Evolutionary conservation across 2,888 invertebrate species (phyloP).

Genomic region (Choristoneura rosaceana): DNA sequence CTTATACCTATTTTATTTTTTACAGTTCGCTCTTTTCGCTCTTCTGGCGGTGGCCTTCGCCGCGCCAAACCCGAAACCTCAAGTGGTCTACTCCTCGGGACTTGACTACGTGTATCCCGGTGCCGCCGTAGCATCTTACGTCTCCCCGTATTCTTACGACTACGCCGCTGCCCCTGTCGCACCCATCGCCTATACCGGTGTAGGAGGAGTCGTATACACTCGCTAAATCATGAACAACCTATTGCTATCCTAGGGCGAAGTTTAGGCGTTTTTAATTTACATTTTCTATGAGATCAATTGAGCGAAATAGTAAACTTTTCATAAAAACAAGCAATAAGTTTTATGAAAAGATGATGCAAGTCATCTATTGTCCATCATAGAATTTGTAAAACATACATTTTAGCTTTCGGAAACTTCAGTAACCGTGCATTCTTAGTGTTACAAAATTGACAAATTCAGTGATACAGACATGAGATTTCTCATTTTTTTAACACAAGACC

Average conservation of each 20-base stretch:
- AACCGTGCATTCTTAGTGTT: neutral
- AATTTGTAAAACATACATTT: too few relatives aligned
- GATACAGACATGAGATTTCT: neutral
- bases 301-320: neutral
- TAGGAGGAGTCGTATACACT: conserved; percentile 53
- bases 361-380: neutral
- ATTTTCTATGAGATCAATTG: neutral
- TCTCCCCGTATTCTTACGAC: conserved; percentile 51
- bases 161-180: conserved; percentile 54
- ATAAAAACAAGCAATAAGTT: neutral
- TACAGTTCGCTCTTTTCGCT: conserved; percentile 80
- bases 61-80: conserved; percentile 70
- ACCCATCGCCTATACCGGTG: conserved; percentile 61
- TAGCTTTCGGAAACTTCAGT: too few relatives aligned
- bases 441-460: neutral
- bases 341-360: neutral
- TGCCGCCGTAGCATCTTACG: conserved; percentile 54
- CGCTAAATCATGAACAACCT: conserved; percentile 46
- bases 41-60: conserved; percentile 81
- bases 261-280: neutral
- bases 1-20: conserved; percentile 40
- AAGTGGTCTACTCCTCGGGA: conserved; percentile 60
- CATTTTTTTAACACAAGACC: neutral
- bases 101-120: conserved; percentile 67
- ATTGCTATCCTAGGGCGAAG: neutral